These are phyloP conservation scores for Spinus olivaceus DNA, from an alignment of 2,797 vertebrate species.

Conservation along the genomic window DNA sequence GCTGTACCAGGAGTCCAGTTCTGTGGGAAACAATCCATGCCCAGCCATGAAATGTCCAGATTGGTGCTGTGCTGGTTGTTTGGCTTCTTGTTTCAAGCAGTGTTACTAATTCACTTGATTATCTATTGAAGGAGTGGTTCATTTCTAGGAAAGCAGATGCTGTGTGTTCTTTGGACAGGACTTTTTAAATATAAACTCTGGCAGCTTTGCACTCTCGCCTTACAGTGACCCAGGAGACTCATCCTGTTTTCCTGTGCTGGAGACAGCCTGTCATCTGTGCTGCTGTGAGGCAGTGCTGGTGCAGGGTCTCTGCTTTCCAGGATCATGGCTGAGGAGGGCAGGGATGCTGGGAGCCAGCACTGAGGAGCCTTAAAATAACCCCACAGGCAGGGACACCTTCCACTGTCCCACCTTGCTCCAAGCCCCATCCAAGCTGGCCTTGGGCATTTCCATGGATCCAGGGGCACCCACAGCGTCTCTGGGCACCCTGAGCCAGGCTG, in stretches of 20 bases:
- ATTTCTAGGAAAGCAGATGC: neutral
- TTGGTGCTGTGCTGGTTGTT: neutral
- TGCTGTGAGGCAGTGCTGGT: neutral
- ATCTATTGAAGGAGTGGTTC: neutral
- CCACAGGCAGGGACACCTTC: neutral
- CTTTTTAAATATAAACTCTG: neutral
- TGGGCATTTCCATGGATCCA: neutral
- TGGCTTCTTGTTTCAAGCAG: neutral
- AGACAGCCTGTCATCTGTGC: neutral
- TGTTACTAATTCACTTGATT: neutral
- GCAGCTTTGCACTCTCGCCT: neutral
- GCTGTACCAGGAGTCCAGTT: neutral
- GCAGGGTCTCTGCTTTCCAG: slow-evolving; percentile 5
- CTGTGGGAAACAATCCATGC: neutral
- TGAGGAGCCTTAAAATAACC: neutral
- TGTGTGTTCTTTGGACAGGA: neutral
- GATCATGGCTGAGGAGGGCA: neutral
- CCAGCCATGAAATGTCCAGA: neutral
- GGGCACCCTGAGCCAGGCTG: neutral
- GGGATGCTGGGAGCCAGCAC: neutral
- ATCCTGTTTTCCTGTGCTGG: neutral
- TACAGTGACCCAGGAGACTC: neutral
- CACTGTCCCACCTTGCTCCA: neutral
- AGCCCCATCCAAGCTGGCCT: accelerated
- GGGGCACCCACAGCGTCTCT: neutral